A percentile compares a stretch with the other conserved stretches of the same genome.
These are phyloP conservation scores for Amaurobius ferox DNA, from an alignment of 2,888 invertebrate species.

Conservation along the genomic window DNA sequence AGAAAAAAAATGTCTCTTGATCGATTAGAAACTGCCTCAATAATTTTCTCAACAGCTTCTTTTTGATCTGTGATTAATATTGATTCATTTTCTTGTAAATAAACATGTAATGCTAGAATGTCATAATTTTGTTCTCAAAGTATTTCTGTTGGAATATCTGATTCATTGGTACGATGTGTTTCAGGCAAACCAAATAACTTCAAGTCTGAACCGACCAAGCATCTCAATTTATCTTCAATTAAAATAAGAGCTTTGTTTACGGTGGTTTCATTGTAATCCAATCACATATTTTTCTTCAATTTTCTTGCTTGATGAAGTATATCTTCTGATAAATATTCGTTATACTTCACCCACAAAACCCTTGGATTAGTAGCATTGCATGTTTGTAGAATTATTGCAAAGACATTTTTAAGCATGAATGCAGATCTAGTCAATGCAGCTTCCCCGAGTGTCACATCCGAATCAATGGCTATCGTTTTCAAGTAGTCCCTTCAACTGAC, in stretches of 20 bases:
- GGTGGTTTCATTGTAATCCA: neutral
- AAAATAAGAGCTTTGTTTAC: neutral
- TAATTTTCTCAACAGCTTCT: no score
- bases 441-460: neutral
- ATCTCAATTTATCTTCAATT: neutral
- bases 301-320: neutral
- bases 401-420: neutral
- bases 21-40: no score
- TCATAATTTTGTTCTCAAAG: no score
- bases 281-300: neutral
- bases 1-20: no score
- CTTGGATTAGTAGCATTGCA: neutral
- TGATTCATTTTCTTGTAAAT: no score
- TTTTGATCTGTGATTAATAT: no score
- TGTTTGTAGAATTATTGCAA: slow-evolving; percentile 1
- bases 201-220: neutral
- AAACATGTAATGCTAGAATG: no score
- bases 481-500: neutral
- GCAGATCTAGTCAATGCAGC: neutral
- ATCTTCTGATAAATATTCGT: neutral
- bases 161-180: neutral
- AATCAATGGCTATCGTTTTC: neutral
- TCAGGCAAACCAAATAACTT: neutral
- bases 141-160: no score
- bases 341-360: neutral